phyloP scores from a whole-genome alignment of 2,888 invertebrate genomes.

The Platypus cylindrus region DNA sequence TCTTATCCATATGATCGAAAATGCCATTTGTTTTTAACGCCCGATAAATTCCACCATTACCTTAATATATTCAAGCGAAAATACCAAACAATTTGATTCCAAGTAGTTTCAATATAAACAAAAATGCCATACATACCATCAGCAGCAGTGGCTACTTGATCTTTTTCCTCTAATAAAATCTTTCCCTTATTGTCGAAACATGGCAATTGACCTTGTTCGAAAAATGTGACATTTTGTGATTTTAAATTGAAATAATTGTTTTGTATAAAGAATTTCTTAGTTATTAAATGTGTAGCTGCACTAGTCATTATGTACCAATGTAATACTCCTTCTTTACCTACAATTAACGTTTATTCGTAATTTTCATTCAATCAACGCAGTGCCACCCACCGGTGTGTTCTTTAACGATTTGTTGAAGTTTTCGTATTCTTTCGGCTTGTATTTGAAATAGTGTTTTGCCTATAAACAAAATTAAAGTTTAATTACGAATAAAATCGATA shows the following conservation, averaged over 20 bases:
- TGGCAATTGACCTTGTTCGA: slow-evolving; percentile 86
- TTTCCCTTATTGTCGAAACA: slow-evolving; percentile 90
- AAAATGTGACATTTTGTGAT: slow-evolving; percentile 69
- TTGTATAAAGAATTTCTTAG: slow-evolving; percentile 63
- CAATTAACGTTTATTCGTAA: background rate
- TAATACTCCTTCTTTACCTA: slow-evolving; percentile 39
- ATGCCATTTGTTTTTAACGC: slow-evolving; percentile 64
- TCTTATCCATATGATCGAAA: slow-evolving; percentile 61
- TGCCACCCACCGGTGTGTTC: slow-evolving; percentile 41
- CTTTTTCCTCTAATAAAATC: slow-evolving; percentile 72
- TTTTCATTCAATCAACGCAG: background rate
- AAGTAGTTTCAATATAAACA: no score
- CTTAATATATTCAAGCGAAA: slow-evolving; percentile 8
- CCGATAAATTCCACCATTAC: slow-evolving; percentile 72
- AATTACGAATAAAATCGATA: background rate
- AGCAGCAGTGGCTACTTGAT: slow-evolving; percentile 76
- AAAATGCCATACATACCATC: slow-evolving; percentile 44
- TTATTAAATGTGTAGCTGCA: slow-evolving; percentile 78
- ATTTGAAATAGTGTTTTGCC: slow-evolving; percentile 81
- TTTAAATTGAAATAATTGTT: slow-evolving; percentile 79
- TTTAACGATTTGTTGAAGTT: slow-evolving; percentile 64
- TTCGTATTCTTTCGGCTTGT: slow-evolving; percentile 84
- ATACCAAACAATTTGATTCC: no score
- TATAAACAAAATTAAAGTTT: slow-evolving; percentile 5
- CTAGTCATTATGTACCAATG: slow-evolving; percentile 96